These are phyloP conservation scores for Octomys mimax DNA, from an alignment of 2,797 vertebrate species.

Conservation along the genomic window DNA sequence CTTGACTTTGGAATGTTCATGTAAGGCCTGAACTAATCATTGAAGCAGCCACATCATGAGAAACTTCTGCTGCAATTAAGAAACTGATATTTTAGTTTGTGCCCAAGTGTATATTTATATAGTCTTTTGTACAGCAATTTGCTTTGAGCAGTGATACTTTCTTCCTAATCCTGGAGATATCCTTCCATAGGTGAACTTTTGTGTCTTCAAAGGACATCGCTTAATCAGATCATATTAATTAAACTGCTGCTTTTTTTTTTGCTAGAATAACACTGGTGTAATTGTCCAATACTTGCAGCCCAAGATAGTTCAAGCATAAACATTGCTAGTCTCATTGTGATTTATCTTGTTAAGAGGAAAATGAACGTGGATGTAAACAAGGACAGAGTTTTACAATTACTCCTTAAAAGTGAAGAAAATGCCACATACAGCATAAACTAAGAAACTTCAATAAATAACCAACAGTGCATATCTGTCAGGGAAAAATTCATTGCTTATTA, in stretches of 20 bases:
- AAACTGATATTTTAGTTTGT: not conserved
- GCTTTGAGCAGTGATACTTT: not conserved
- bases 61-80: not conserved
- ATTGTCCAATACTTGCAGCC: slow-evolving; percentile 30
- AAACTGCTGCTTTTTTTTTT: not conserved
- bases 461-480: slow-evolving; percentile 68
- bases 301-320: slow-evolving; percentile 40
- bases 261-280: not conserved
- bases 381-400: not conserved
- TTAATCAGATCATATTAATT: not conserved
- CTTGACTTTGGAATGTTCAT: not conserved
- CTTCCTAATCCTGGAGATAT: not conserved
- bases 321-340: slow-evolving; percentile 5
- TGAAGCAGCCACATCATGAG: not conserved
- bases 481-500: slow-evolving; percentile 82
- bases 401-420: slow-evolving; percentile 29
- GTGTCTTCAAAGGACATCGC: slow-evolving; percentile 8
- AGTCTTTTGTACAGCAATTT: not conserved
- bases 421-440: slow-evolving; percentile 58
- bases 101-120: not conserved
- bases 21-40: not conserved
- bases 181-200: not conserved
- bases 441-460: slow-evolving; percentile 70
- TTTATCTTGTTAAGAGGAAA: slow-evolving; percentile 75
- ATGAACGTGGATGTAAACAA: slow-evolving; percentile 52